These are phyloP conservation scores for Abramis brama DNA, from an alignment of 2,113 vertebrate species.

Conservation along the genomic window DNA sequence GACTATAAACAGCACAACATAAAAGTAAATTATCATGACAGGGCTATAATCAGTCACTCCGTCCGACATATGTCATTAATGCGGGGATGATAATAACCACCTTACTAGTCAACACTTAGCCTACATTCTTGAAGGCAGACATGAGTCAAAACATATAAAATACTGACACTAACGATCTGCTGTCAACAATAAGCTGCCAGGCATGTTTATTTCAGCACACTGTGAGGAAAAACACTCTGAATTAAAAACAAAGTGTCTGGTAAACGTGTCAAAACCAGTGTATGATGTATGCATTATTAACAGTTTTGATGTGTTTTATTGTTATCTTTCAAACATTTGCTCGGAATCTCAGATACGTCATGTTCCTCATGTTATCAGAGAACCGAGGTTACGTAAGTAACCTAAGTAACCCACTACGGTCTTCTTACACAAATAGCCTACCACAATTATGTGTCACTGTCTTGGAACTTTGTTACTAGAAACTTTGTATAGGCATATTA, in stretches of 20 bases:
- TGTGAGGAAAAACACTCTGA: background rate
- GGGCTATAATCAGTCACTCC: background rate
- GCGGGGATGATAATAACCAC: conserved; percentile 36
- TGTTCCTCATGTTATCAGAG: too few relatives aligned
- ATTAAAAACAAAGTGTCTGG: background rate
- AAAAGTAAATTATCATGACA: conserved; percentile 12
- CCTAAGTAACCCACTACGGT: background rate
- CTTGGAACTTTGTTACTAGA: background rate
- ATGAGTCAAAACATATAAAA: conserved; percentile 41
- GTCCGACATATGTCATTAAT: conserved; percentile 25
- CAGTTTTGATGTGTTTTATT: background rate
- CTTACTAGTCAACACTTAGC: conserved; percentile 33
- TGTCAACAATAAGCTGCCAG: conserved; percentile 25
- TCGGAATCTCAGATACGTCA: too few relatives aligned
- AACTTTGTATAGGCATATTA: background rate
- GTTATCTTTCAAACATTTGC: background rate
- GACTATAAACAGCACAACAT: conserved; percentile 7
- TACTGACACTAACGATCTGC: conserved; percentile 11
- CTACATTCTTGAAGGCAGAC: conserved; percentile 16
- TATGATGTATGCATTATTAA: background rate
- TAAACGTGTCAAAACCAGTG: background rate
- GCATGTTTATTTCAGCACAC: conserved; percentile 25
- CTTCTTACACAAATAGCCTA: background rate
- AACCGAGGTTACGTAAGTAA: too few relatives aligned
- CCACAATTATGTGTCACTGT: background rate